Evolutionary conservation across 1,140 invertebrate species (phyloP).

Genomic region (Drosophila pruinosa): DNA sequence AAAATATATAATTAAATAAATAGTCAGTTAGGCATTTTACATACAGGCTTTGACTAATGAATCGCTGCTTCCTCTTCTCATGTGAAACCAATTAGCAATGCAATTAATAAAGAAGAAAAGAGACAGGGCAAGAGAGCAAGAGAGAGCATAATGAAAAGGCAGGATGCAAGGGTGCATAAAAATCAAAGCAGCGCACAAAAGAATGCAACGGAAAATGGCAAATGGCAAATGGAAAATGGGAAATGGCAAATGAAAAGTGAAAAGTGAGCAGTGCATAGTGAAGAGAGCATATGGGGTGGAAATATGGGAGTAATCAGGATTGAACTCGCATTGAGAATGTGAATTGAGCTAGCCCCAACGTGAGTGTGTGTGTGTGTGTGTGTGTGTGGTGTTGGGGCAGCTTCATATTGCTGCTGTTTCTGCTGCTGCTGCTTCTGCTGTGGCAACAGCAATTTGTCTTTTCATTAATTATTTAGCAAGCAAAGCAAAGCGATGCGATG

Average conservation of each 20-base stretch:
- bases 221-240: too few relatives aligned
- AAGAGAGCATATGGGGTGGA: neutral
- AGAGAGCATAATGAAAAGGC: slow-evolving; percentile 19
- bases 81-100: slow-evolving; percentile 67
- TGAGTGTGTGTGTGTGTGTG: neutral
- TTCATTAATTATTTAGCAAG: slow-evolving; percentile 68
- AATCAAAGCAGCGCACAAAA: slow-evolving; percentile 39
- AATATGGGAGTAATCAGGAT: neutral
- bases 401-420: neutral
- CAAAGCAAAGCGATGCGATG: slow-evolving; percentile 26
- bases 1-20: too few relatives aligned
- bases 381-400: too few relatives aligned
- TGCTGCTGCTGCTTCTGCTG: neutral
- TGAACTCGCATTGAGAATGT: neutral
- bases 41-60: neutral
- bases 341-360: neutral
- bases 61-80: neutral
- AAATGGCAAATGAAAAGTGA: too few relatives aligned
- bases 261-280: neutral
- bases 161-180: slow-evolving; percentile 13
- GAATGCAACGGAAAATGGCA: slow-evolving; percentile 20
- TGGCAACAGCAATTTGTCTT: slow-evolving; percentile 66
- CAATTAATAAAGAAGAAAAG: slow-evolving; percentile 57
- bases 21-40: neutral
- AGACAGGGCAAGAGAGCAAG: neutral